Evolutionary conservation across 2,113 vertebrate genomes (phyloP).

Genomic region (Puntigrus tetrazona): DNA sequence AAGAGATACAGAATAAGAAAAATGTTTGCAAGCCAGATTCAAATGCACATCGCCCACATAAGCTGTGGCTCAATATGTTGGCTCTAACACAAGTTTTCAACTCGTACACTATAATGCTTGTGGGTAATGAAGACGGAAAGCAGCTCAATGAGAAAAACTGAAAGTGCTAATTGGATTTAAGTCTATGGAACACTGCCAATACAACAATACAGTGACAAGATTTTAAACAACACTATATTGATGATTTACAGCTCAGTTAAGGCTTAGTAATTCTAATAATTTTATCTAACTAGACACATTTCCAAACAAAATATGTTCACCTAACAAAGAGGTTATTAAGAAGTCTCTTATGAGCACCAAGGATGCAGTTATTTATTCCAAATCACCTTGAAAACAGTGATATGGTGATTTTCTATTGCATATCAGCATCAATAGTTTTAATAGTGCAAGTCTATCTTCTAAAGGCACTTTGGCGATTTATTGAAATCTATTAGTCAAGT

Average conservation of each 20-base stretch:
- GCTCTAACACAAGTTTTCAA: background rate
- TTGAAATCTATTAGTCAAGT: no score
- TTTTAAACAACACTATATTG: background rate
- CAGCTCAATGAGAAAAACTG: background rate
- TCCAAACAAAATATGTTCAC: background rate
- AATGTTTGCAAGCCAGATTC: background rate
- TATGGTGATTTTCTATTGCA: background rate
- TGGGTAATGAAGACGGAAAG: background rate
- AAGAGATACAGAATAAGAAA: background rate
- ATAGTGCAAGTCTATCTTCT: no score
- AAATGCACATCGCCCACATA: background rate
- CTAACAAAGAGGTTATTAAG: no score
- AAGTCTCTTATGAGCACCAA: background rate
- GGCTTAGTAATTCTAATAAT: background rate
- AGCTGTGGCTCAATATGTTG: background rate
- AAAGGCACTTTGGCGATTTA: no score
- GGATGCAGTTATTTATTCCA: background rate
- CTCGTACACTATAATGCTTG: background rate
- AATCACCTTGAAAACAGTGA: background rate
- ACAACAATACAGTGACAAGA: background rate
- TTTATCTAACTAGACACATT: background rate
- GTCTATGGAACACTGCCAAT: background rate
- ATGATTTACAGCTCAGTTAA: background rate
- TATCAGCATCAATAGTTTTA: background rate
- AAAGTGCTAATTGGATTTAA: background rate